These are phyloP conservation scores for Montipora sp. DNA, from an alignment of 64 coral and sea anemone species.

Conservation along the genomic window DNA sequence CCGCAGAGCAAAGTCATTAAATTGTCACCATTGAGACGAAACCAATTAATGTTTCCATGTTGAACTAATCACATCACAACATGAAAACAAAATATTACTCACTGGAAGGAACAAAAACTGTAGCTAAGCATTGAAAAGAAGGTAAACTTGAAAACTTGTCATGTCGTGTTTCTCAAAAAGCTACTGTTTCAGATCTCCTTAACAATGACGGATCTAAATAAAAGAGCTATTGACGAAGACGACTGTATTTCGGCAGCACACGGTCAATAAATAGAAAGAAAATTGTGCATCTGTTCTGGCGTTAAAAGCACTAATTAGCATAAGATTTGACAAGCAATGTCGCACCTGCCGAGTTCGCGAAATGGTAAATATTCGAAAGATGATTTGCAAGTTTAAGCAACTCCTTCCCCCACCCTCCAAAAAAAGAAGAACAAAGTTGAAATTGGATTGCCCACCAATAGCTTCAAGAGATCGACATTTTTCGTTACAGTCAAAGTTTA, in stretches of 20 bases:
- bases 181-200: not conserved
- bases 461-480: not conserved
- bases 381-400: not conserved
- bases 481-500: not conserved
- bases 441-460: too few relatives aligned
- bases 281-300: not conserved
- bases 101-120: not conserved
- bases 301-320: constrained; percentile 27
- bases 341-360: not conserved
- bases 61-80: too few relatives aligned
- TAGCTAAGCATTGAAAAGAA: not conserved
- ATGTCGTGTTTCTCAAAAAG: not conserved
- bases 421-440: too few relatives aligned
- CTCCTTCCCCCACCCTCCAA: too few relatives aligned
- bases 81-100: not conserved
- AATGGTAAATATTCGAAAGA: not conserved
- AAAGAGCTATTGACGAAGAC: not conserved
- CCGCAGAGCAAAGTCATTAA: not conserved
- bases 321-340: not conserved
- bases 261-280: too few relatives aligned
- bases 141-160: not conserved
- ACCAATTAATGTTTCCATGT: not conserved
- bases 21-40: not conserved
- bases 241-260: too few relatives aligned
- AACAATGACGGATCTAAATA: not conserved